Conservation (phyloP, 2,888 invertebrate species). For the Tipula lateralis region DNA sequence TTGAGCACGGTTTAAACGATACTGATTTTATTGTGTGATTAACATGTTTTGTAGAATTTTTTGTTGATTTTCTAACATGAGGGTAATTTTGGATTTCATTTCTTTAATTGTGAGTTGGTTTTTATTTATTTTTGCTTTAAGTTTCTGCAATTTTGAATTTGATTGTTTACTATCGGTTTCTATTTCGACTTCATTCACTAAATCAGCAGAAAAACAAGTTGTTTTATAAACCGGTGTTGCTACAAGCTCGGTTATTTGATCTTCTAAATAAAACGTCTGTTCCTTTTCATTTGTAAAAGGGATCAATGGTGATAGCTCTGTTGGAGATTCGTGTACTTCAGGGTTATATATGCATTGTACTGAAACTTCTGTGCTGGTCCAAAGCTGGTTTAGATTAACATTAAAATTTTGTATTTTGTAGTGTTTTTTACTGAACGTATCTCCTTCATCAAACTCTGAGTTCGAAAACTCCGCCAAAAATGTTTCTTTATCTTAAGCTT, state of each 20-base stretch:
- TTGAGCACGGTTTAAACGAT: too few relatives aligned
- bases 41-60: too few relatives aligned
- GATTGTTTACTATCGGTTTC: not conserved
- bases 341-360: too few relatives aligned
- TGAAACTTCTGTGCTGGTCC: too few relatives aligned
- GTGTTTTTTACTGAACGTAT: too few relatives aligned
- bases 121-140: not conserved
- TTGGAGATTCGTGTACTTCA: not conserved
- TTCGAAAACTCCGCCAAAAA: not conserved
- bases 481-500: not conserved
- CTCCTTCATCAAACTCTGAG: not conserved
- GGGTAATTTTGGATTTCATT: not conserved
- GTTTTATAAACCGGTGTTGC: not conserved
- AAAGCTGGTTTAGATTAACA: not conserved
- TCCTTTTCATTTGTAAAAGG: too few relatives aligned
- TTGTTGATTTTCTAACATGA: too few relatives aligned
- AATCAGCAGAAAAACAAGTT: not conserved
- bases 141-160: not conserved
- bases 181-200: not conserved
- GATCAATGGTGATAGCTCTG: not conserved
- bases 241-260: not conserved
- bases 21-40: too few relatives aligned
- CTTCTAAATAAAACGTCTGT: not conserved
- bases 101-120: not conserved
- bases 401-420: not conserved